phyloP scores from a whole-genome alignment of 2,888 invertebrate genomes.

The Matsumyia berberina region DNA sequence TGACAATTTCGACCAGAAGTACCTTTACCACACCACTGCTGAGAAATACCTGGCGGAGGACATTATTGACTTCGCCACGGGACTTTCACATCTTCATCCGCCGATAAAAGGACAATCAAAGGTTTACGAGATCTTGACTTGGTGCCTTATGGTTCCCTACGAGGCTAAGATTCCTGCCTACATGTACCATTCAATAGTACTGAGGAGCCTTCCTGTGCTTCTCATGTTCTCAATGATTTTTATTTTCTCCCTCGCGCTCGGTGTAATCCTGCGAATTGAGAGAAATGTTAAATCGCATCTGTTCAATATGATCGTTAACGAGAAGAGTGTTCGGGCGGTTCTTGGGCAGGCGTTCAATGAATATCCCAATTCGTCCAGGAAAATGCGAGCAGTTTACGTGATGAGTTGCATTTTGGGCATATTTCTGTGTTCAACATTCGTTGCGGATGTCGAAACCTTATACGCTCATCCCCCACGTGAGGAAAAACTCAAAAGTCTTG shows the following conservation, averaged over 20 bases:
- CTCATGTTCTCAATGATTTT: constrained; percentile 9
- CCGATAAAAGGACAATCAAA: not conserved
- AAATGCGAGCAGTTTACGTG: constrained; percentile 10
- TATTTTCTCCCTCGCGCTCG: constrained; percentile 14
- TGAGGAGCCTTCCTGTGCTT: constrained; percentile 13
- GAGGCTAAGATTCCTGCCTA: constrained; percentile 14
- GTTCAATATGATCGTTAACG: not conserved
- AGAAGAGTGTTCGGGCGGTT: constrained; percentile 11
- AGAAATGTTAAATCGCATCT: not conserved
- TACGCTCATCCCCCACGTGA: constrained; percentile 13
- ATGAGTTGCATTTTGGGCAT: constrained; percentile 1
- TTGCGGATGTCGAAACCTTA: not conserved
- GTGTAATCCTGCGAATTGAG: not conserved
- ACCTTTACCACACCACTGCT: not conserved
- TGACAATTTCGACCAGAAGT: not conserved
- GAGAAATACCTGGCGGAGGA: not conserved
- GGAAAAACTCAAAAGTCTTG: not conserved
- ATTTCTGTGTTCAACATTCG: not conserved
- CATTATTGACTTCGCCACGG: constrained; percentile 1
- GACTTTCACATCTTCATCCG: not conserved
- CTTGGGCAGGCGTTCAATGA: constrained; percentile 14
- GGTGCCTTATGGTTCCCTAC: constrained; percentile 30
- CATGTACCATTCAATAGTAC: constrained; percentile 19
- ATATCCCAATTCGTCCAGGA: not conserved
- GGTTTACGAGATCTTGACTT: not conserved